A percentile compares a stretch with the other conserved stretches of the same genome.
Conservation (phyloP, 2,888 invertebrate genomes). For the Oithona nana region DNA sequence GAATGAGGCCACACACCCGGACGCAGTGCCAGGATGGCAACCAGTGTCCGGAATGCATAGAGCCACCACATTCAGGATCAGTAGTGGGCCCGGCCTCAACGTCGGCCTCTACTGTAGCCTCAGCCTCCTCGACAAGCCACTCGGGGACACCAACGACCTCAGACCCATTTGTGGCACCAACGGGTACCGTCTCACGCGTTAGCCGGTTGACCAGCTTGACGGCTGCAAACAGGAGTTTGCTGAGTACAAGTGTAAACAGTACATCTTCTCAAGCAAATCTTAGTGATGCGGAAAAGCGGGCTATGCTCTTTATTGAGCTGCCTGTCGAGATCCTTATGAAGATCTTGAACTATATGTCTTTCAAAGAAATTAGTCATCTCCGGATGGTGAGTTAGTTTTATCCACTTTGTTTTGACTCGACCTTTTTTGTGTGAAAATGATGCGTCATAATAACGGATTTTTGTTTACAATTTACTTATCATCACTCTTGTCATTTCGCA, state of each 20-base stretch:
- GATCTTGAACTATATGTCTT: conserved; percentile 51
- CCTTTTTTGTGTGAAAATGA: no score
- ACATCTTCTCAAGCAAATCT: neutral
- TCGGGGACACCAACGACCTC: neutral
- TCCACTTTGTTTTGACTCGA: no score
- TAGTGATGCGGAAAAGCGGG: conserved; percentile 22
- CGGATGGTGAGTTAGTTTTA: conserved; percentile 50
- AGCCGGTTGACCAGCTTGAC: neutral
- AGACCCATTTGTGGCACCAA: neutral
- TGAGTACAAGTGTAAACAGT: neutral
- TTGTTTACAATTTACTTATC: no score
- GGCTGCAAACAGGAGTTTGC: neutral
- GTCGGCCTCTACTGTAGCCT: neutral
- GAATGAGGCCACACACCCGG: conserved; percentile 13
- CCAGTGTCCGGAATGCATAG: neutral
- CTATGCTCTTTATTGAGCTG: conserved; percentile 42
- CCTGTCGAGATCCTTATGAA: conserved; percentile 62
- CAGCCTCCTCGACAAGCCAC: neutral
- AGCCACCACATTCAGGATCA: no score
- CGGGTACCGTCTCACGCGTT: neutral
- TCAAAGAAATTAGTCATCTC: conserved; percentile 53
- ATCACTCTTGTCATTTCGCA: no score
- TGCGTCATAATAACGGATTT: no score
- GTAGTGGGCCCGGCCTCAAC: neutral
- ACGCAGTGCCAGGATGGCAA: conserved; percentile 5